Conservation (phyloP, 23 tunicate species). For the Halocynthia aurantium region DNA sequence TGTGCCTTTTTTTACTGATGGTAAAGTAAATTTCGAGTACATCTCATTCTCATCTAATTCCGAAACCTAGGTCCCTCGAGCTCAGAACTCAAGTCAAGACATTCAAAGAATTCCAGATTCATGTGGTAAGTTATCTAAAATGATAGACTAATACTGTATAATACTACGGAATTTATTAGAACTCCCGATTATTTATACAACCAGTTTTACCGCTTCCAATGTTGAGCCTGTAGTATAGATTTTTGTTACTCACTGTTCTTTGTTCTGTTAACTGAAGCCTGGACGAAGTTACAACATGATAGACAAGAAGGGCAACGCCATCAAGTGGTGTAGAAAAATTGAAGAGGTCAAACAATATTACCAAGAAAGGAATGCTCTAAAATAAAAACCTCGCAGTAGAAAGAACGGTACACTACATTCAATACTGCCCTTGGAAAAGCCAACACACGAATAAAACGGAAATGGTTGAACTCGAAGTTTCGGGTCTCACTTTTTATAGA, state of each 20-base stretch:
- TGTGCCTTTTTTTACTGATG: not conserved
- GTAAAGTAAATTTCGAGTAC: not conserved
- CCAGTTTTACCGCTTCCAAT: too few species aligned
- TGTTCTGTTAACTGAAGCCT: not conserved
- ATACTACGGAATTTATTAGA: too few species aligned
- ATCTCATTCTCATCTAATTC: not conserved
- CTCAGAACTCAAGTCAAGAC: slow-evolving; percentile 42
- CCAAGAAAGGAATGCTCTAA: not conserved
- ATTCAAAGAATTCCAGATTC: slow-evolving; percentile 39
- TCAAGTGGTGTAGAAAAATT: slow-evolving; percentile 49
- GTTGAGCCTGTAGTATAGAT: too few species aligned
- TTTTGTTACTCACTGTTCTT: too few species aligned
- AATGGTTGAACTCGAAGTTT: too few species aligned
- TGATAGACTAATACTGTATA: too few species aligned
- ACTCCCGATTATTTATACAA: too few species aligned
- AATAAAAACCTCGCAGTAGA: too few species aligned
- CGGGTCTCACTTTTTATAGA: too few species aligned
- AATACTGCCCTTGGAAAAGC: too few species aligned
- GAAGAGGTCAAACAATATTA: slow-evolving; percentile 35
- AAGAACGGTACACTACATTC: too few species aligned
- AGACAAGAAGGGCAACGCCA: slow-evolving; percentile 46
- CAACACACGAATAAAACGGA: too few species aligned
- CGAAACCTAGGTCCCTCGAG: slow-evolving; percentile 30
- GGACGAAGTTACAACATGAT: slow-evolving; percentile 31
- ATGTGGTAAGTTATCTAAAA: slow-evolving; percentile 37